phyloP scores from a whole-genome alignment of 2,113 vertebrate species.

The Labrus mixtus region DNA sequence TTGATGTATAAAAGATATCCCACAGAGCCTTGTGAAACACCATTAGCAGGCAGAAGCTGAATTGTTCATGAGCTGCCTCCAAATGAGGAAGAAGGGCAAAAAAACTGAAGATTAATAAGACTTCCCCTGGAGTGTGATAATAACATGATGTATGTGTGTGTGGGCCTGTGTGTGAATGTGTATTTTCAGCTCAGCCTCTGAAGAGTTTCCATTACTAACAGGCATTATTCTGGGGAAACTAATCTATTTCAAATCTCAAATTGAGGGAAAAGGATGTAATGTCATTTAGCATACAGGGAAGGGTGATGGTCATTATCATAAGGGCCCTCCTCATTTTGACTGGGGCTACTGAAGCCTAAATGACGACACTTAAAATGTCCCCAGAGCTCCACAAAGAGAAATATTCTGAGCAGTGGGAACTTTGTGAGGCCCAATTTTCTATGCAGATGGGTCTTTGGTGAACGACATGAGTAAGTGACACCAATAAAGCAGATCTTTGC shows the following conservation, averaged over 20 bases:
- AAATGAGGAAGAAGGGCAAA: constrained; percentile 80
- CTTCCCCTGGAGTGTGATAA: constrained; percentile 81
- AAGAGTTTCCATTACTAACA: constrained; percentile 74
- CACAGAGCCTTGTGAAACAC: constrained; percentile 85
- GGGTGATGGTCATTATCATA: constrained; percentile 74
- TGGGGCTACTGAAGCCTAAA: constrained; percentile 60
- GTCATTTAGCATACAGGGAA: constrained; percentile 65
- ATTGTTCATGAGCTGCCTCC: constrained; percentile 86
- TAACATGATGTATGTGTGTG: constrained; percentile 66
- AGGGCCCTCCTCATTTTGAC: constrained; percentile 54
- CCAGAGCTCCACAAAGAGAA: constrained; percentile 37
- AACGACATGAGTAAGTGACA: constrained; percentile 51
- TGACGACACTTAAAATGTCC: constrained; percentile 62
- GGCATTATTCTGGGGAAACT: constrained; percentile 65
- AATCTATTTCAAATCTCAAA: constrained; percentile 74
- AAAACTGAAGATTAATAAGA: constrained; percentile 81
- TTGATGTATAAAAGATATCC: constrained; percentile 90
- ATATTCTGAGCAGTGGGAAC: constrained; percentile 23
- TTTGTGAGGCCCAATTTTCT: constrained; percentile 47
- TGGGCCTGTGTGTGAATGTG: constrained; percentile 58
- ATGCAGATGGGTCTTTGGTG: constrained; percentile 24
- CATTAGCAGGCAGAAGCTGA: constrained; percentile 85
- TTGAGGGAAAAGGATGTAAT: constrained; percentile 68
- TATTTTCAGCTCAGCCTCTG: constrained; percentile 69
- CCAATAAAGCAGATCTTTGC: constrained; percentile 54